Percentiles rank a stretch among this genome's conserved stretches.
These are phyloP conservation scores for Idaea straminata DNA, from an alignment of 2,888 invertebrate genomes.

Conservation along the genomic window DNA sequence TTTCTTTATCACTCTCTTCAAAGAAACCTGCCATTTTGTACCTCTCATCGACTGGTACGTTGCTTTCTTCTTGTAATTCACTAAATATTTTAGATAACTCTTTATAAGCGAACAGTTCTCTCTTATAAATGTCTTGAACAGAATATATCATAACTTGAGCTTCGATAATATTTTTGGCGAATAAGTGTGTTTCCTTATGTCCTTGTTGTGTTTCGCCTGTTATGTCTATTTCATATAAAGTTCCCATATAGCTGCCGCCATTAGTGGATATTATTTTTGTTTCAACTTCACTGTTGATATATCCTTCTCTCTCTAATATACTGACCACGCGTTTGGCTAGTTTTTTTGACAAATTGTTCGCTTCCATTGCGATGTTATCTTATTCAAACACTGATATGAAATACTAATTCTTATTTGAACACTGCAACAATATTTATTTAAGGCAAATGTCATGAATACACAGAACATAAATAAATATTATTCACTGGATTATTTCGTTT, in stretches of 20 bases:
- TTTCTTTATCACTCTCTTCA: constrained; percentile 36
- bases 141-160: constrained; percentile 40
- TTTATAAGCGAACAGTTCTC: constrained; percentile 48
- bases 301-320: constrained; percentile 36
- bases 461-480: not conserved
- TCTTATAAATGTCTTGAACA: constrained; percentile 38
- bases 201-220: constrained; percentile 34
- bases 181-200: constrained; percentile 41
- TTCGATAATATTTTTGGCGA: constrained; percentile 47
- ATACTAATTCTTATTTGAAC: not conserved
- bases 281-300: constrained; percentile 27
- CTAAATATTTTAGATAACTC: constrained; percentile 41
- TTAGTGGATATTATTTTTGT: constrained; percentile 34
- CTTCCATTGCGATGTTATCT: not conserved
- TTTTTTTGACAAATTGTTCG: not conserved
- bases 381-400: not conserved
- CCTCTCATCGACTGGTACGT: constrained; percentile 41
- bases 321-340: constrained; percentile 21
- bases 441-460: not conserved
- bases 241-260: constrained; percentile 46
- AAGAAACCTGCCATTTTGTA: constrained; percentile 43
- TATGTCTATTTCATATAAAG: constrained; percentile 43
- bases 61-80: constrained; percentile 41
- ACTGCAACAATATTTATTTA: not conserved
- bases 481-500: not conserved